These are phyloP conservation scores for Lamellibrachia satsuma DNA, from an alignment of 2,888 invertebrate genomes.

Conservation along the genomic window DNA sequence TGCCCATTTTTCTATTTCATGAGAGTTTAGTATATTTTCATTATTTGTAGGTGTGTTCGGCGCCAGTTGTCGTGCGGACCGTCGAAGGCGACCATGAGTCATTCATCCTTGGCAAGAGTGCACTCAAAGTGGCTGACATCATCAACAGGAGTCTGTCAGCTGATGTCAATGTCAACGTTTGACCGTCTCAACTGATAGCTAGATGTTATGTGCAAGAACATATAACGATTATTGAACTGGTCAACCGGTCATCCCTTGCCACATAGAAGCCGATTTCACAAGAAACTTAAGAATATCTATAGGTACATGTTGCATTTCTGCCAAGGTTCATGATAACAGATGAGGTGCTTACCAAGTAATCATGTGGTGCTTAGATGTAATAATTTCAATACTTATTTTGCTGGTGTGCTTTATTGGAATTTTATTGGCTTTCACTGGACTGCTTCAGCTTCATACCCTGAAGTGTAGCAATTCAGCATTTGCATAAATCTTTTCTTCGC, in stretches of 20 bases:
- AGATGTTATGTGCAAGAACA: not conserved
- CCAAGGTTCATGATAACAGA: not conserved
- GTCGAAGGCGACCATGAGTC: conserved; percentile 87
- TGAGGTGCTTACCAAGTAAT: not conserved
- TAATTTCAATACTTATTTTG: not conserved
- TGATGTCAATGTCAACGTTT: not conserved
- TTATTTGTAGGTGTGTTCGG: conserved; percentile 74
- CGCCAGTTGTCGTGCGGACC: conserved; percentile 73
- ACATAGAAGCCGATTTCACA: not conserved
- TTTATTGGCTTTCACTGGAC: not conserved
- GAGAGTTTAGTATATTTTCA: conserved; percentile 34
- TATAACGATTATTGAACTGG: not conserved
- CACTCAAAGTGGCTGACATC: conserved; percentile 75
- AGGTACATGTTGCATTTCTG: not conserved
- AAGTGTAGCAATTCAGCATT: not conserved
- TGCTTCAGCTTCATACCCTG: not conserved
- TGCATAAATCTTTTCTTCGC: not conserved
- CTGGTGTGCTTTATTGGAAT: not conserved
- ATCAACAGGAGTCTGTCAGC: conserved; percentile 29
- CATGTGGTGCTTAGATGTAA: not conserved
- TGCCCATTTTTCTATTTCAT: not conserved
- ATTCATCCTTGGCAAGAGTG: conserved; percentile 82
- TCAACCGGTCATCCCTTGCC: not conserved
- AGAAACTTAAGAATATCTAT: not conserved
- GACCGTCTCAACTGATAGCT: not conserved